Conservation (phyloP, 2,888 invertebrate species). For the Pterostichus madidus region DNA sequence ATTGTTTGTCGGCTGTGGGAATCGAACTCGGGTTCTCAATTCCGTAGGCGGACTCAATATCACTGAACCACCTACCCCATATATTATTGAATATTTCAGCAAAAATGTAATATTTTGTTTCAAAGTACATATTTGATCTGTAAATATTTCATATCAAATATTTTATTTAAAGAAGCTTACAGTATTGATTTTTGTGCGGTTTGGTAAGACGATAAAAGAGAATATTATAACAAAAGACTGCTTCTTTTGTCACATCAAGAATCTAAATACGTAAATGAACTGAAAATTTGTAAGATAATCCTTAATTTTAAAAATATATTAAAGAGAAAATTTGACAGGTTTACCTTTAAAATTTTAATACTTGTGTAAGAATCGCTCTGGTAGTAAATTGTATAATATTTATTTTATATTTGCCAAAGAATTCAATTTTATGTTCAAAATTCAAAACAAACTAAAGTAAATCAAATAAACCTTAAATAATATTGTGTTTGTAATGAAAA, state of each 20-base stretch:
- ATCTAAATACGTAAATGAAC: slow-evolving; percentile 34
- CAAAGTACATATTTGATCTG: neutral
- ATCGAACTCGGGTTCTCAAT: too few species aligned
- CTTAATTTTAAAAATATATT: neutral
- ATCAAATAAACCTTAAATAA: too few species aligned
- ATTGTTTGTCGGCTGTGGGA: too few species aligned
- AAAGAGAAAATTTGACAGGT: neutral
- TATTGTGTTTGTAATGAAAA: too few species aligned
- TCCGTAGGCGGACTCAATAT: too few species aligned
- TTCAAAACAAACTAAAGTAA: too few species aligned
- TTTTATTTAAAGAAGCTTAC: slow-evolving; percentile 21
- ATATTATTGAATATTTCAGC: too few species aligned
- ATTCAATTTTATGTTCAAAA: too few species aligned
- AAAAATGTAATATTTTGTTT: too few species aligned
- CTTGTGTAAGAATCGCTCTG: neutral
- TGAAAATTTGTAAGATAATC: slow-evolving; percentile 1
- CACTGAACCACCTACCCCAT: too few species aligned
- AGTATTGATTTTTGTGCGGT: slow-evolving; percentile 19
- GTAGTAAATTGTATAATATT: slow-evolving; percentile 3
- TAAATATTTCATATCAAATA: slow-evolving; percentile 1
- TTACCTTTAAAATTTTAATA: neutral
- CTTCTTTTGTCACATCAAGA: neutral
- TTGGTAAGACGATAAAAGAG: slow-evolving; percentile 5
- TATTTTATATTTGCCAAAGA: neutral
- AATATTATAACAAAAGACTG: neutral